phyloP scores from a whole-genome alignment of 2,797 vertebrate species.

The Micromesistius poutassou region DNA sequence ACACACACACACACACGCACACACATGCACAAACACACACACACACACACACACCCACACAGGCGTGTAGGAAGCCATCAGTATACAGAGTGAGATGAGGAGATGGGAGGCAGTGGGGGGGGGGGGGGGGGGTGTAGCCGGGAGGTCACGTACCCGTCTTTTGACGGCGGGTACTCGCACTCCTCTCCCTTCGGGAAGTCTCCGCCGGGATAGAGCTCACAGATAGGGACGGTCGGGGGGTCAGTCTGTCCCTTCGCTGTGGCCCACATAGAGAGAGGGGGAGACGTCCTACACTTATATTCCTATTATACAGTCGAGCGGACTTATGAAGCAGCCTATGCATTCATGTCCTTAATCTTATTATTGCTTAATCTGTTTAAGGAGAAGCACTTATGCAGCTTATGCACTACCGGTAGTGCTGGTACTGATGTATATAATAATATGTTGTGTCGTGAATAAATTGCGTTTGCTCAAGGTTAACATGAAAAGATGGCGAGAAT shows the following conservation, averaged over 20 bases:
- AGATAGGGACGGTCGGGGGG: conserved; percentile 96
- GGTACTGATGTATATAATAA: background rate
- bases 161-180: conserved; percentile 91
- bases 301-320: background rate
- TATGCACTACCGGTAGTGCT: background rate
- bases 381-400: background rate
- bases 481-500: background rate
- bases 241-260: conserved; percentile 94
- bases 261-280: conserved; percentile 53
- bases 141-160: conserved; percentile 88
- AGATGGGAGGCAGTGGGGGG: background rate
- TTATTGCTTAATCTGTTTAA: background rate
- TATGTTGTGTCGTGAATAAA: background rate
- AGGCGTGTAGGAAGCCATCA: background rate
- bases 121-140: conserved; percentile 30
- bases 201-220: conserved; percentile 89
- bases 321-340: background rate
- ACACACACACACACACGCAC: background rate
- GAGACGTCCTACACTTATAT: background rate
- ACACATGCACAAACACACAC: background rate
- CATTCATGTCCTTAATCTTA: background rate
- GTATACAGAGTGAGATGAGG: background rate
- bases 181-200: conserved; percentile 94
- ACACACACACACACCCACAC: background rate
- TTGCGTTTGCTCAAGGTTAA: background rate